Percentiles rank a stretch among this genome's conserved stretches.
phyloP scores from a whole-genome alignment of 2,797 vertebrate species.

The Thunnus albacares region DNA sequence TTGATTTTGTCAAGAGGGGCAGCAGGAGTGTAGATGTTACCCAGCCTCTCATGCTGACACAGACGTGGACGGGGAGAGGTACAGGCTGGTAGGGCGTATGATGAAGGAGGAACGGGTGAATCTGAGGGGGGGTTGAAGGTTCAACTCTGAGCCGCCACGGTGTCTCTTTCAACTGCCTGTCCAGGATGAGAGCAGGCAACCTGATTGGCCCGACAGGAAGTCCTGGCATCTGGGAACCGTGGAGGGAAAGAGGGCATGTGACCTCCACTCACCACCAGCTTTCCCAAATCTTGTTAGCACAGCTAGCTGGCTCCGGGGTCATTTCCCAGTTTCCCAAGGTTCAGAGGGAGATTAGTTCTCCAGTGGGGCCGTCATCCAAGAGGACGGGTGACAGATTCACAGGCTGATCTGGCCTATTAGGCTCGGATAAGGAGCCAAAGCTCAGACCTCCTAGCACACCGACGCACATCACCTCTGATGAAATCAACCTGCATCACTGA shows the following conservation, averaged over 20 bases:
- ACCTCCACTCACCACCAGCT: slow-evolving; percentile 83
- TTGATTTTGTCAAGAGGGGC: slow-evolving; percentile 24
- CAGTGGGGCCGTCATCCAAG: slow-evolving; percentile 74
- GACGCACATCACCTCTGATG: slow-evolving; percentile 75
- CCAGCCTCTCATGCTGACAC: slow-evolving; percentile 8
- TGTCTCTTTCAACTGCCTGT: slow-evolving; percentile 64
- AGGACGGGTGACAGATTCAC: slow-evolving; percentile 87
- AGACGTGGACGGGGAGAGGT: slow-evolving; percentile 19
- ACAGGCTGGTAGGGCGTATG: slow-evolving; percentile 45
- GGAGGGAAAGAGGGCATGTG: slow-evolving; percentile 85
- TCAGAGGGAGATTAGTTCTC: slow-evolving; percentile 79
- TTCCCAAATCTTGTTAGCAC: slow-evolving; percentile 87
- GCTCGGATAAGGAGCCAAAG: slow-evolving; percentile 81
- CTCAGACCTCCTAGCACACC: slow-evolving; percentile 69
- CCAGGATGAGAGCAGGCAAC: slow-evolving; percentile 54
- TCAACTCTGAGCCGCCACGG: slow-evolving; percentile 48
- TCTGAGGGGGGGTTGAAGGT: background rate
- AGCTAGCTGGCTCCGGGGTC: slow-evolving; percentile 81
- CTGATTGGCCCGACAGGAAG: slow-evolving; percentile 69
- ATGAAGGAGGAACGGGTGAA: slow-evolving; percentile 20
- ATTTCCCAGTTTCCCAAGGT: slow-evolving; percentile 83
- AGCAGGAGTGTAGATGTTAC: slow-evolving; percentile 15
- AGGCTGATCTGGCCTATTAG: slow-evolving; percentile 87
- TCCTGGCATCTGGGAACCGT: slow-evolving; percentile 80
- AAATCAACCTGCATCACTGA: slow-evolving; percentile 80